Evolutionary conservation across 2,888 invertebrate genomes (phyloP), one percentile per base, ranked within the genome.

Genomic region (Oscheius sp.): DNA sequence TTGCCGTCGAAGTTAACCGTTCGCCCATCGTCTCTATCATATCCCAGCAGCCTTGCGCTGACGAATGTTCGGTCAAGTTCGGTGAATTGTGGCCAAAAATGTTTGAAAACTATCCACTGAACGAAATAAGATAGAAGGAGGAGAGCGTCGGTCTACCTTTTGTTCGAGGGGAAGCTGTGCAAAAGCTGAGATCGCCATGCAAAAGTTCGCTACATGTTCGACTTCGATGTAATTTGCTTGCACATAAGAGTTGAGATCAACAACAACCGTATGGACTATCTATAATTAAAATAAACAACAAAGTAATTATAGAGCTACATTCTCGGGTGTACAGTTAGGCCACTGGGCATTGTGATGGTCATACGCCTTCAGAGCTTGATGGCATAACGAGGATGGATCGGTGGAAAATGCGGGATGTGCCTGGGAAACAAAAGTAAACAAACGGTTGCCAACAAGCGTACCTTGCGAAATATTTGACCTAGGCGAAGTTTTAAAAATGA

Each of bases 51-150:
- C 64, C 72, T 55, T 53, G 78, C 76, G n/a, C 76, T 78, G 29
- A 75, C 80, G 35, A 74, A 80, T 25, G 78, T 78, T 16, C 80
- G 56, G 23, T 80, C 80, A 13, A 80, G 69, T 56, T 80, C 80
- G 41, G 71, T 73, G 52, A 80, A 80, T 18, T 75, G 69, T 6
- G 77, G 76, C 80, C 80, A 80, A 43, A 80, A 80, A 46, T 77
- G 78, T 63, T 78, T 78, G 72, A 80, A 80, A 29, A 80, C 73
- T n/a, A 80, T 73, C 80, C 80, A 80, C 71, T 75, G 46, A 27
- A 72, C 35, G 12, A 9, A 18, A 25, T 29, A 63, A 21, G 41
- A 3, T 41, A n/a, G n/a, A n/a, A n/a, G n/a, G n/a, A n/a, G n/a
- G n/a, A n/a, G n/a, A n/a, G n/a, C n/a, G n/a, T n/a, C n/a, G n/a